Evolutionary conservation across 2,113 vertebrate genomes (phyloP), one percentile per base, ranked within the genome.

Genomic region (Acanthochromis polyacanthus): DNA sequence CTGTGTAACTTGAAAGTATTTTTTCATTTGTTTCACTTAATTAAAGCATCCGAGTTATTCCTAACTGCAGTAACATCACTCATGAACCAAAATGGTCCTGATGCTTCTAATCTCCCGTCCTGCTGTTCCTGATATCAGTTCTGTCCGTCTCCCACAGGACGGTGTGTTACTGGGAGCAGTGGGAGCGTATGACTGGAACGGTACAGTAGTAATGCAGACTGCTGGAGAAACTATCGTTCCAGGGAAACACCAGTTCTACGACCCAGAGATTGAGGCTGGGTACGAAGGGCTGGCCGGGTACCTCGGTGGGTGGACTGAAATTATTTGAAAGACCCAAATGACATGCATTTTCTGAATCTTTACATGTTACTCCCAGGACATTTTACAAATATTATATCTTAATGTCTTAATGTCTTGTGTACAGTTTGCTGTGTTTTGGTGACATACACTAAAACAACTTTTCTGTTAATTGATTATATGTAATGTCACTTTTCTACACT

Each of bases 111-210:
- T 65, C 10, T 65, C 30, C 30, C 30, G 5, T 30, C 30, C 30
- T 30, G 30, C 30, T 30, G 30, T 30, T 30, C 19, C 77, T 62
- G 38, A 55, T 7, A 58, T 45, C 30, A 11, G 3, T 52, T 56
- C 23, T 80, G 50, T 55, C 32, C 10, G 46, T 68, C 36, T 68
- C 20, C 53, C 0, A 9, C 40, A 99, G 98, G 96, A 97, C 0
- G 97, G 95, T 78, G 53, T 98, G 80, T 94, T 99, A 94, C 95
- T 99, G 40, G 98, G 98, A 82, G 98, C 98, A 8, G 98, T 99
- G 57, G 98, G 98, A 68, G 98, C 98, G 0, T 99, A 97, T 75
- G 96, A 99, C 68, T 99, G 98, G 98, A 99, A 98, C 5, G 98
- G 98, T 66, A 99, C 97, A 0, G 96, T 99, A 14, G 85, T 99